phyloP scores from a whole-genome alignment of 2,113 vertebrate species.

The Hemicordylus capensis region DNA sequence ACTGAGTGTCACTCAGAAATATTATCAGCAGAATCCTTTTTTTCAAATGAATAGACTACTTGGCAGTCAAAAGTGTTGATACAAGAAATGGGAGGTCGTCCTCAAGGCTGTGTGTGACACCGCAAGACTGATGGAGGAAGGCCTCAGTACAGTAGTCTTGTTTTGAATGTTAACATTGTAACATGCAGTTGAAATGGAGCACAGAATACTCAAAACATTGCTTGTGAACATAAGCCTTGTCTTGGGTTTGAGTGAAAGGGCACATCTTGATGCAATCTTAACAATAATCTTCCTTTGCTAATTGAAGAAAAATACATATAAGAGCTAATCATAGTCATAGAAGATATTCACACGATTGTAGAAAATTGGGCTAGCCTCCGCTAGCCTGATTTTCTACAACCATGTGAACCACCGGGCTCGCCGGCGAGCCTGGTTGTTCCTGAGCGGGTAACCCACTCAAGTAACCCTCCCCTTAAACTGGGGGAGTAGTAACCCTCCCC shows the following conservation, averaged over 20 bases:
- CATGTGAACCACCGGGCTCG: too few species aligned
- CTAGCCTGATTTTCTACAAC: too few species aligned
- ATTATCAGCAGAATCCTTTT: neutral
- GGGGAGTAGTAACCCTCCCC: too few species aligned
- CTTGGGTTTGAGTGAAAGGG: neutral
- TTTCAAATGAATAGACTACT: neutral
- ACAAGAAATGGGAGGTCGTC: neutral
- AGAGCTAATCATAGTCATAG: too few species aligned
- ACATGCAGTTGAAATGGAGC: neutral
- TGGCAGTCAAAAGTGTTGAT: neutral
- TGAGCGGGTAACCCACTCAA: too few species aligned
- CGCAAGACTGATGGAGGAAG: neutral
- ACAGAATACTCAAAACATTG: neutral
- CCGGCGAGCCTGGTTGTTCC: too few species aligned
- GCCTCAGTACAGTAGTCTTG: neutral
- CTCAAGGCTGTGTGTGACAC: neutral
- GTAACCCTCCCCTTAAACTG: too few species aligned
- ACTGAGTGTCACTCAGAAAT: conserved; percentile 2
- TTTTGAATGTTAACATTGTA: neutral
- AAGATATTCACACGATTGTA: too few species aligned
- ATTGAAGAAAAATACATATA: neutral
- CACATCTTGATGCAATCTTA: neutral
- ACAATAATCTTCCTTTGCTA: neutral
- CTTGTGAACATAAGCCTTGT: neutral
- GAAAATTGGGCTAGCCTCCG: too few species aligned